Evolutionary conservation across 2,888 invertebrate genomes (phyloP).

Genomic region (Hirtodrosophila cameraria): DNA sequence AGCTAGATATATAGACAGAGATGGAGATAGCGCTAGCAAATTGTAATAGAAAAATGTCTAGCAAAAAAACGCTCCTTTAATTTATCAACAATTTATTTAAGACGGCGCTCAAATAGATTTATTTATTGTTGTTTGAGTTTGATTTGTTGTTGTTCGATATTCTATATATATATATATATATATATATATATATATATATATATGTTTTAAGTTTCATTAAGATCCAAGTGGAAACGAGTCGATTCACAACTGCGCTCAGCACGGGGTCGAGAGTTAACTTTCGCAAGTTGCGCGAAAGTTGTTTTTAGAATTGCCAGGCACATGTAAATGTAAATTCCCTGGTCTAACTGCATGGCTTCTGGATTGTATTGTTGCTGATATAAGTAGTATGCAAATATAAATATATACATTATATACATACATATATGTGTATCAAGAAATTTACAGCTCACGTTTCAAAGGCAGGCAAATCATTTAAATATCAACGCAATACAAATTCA

Average conservation of each 20-base stretch:
- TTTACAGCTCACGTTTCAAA: conserved; percentile 49
- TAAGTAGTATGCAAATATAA: background rate
- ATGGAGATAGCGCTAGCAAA: too few relatives aligned
- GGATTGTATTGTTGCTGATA: background rate
- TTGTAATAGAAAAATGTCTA: too few relatives aligned
- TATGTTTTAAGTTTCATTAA: background rate
- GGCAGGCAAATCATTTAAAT: conserved; percentile 42
- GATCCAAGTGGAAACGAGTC: background rate
- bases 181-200: background rate
- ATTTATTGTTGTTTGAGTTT: conserved; percentile 42
- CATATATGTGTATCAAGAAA: conserved; percentile 6
- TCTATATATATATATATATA: background rate
- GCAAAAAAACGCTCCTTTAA: too few relatives aligned
- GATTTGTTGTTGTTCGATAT: conserved; percentile 16
- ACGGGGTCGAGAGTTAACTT: conserved; percentile 19
- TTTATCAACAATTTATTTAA: conserved; percentile 8
- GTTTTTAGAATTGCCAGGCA: conserved; percentile 56
- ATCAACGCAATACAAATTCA: conserved; percentile 38
- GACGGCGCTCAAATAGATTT: conserved; percentile 35
- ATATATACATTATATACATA: background rate
- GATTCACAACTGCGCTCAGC: too few relatives aligned
- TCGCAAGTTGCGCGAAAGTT: conserved; percentile 62
- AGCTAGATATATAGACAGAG: too few relatives aligned
- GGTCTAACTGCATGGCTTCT: conserved; percentile 15
- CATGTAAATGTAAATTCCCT: conserved; percentile 63